phyloP scores from a whole-genome alignment of 1,140 invertebrate genomes.

The Bombus waltoni region DNA sequence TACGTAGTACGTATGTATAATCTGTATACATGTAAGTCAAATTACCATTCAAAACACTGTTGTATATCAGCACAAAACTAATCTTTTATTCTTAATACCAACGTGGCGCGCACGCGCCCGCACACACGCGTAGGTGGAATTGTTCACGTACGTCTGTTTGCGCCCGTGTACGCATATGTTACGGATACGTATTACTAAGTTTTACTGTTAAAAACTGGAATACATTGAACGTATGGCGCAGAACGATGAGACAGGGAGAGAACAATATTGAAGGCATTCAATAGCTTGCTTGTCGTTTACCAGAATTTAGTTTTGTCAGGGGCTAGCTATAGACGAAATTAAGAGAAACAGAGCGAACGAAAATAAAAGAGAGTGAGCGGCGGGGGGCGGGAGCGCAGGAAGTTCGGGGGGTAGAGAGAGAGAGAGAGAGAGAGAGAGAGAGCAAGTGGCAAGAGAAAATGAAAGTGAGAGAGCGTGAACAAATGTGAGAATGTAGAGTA shows the following conservation, averaged over 20 bases:
- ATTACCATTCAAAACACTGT: slow-evolving; percentile 66
- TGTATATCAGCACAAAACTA: slow-evolving; percentile 72
- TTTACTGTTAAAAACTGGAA: slow-evolving; percentile 51
- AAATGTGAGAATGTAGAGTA: neutral
- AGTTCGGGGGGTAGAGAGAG: neutral
- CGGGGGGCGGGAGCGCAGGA: neutral
- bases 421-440: neutral
- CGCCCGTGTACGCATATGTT: slow-evolving; percentile 16
- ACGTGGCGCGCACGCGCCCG: slow-evolving; percentile 23
- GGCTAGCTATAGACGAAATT: slow-evolving; percentile 60
- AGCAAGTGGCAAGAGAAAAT: neutral
- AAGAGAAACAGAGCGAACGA: slow-evolving; percentile 16
- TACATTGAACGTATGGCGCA: slow-evolving; percentile 35
- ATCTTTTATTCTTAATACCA: slow-evolving; percentile 72
- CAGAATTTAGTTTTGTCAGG: slow-evolving; percentile 68
- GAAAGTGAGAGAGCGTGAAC: neutral
- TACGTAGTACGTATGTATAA: slow-evolving; percentile 58
- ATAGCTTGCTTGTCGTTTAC: slow-evolving; percentile 68
- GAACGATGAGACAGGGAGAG: slow-evolving; percentile 45
- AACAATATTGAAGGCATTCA: slow-evolving; percentile 50
- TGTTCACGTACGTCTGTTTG: neutral
- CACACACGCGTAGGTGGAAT: slow-evolving; percentile 1
- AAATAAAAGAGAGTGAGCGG: neutral
- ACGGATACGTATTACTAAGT: slow-evolving; percentile 40
- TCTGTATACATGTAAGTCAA: slow-evolving; percentile 60